These are phyloP conservation scores for Lates japonicus DNA, from an alignment of 2,797 vertebrate species.

Conservation along the genomic window DNA sequence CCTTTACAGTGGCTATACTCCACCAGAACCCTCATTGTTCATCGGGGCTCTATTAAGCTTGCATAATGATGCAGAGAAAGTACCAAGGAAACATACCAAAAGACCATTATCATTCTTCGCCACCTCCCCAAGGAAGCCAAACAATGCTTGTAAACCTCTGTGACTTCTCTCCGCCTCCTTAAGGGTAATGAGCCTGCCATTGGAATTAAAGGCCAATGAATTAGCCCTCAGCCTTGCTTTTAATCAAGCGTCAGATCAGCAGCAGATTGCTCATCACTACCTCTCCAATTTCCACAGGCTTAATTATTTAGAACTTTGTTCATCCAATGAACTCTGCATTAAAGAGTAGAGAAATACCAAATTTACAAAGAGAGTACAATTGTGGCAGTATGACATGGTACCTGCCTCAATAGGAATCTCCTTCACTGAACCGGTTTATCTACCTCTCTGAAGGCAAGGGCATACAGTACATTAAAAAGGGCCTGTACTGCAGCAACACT, in stretches of 20 bases:
- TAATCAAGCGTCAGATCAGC: constrained; percentile 76
- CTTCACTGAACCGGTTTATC: constrained; percentile 9
- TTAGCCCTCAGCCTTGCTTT: constrained; percentile 67
- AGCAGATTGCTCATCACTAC: constrained; percentile 63
- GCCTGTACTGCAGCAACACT: neutral
- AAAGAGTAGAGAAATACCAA: constrained; percentile 17
- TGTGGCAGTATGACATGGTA: constrained; percentile 8
- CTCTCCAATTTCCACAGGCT: constrained; percentile 62
- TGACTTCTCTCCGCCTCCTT: constrained; percentile 56
- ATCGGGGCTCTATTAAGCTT: constrained; percentile 55
- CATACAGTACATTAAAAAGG: neutral
- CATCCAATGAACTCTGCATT: constrained; percentile 59
- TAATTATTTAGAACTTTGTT: constrained; percentile 69
- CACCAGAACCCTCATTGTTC: constrained; percentile 55
- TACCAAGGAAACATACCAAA: constrained; percentile 46
- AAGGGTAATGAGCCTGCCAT: constrained; percentile 69
- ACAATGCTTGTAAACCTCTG: constrained; percentile 68
- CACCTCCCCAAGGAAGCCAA: constrained; percentile 45
- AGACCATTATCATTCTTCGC: constrained; percentile 56
- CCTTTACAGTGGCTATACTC: constrained; percentile 38
- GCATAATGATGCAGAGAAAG: constrained; percentile 63
- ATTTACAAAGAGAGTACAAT: constrained; percentile 26
- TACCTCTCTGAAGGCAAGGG: neutral
- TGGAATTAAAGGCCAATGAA: constrained; percentile 76
- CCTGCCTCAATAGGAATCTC: constrained; percentile 8